Evolutionary conservation across 1,140 invertebrate species (phyloP), one percentile per base, ranked within the genome.

Genomic region (Tyrophagus putrescentiae): DNA sequence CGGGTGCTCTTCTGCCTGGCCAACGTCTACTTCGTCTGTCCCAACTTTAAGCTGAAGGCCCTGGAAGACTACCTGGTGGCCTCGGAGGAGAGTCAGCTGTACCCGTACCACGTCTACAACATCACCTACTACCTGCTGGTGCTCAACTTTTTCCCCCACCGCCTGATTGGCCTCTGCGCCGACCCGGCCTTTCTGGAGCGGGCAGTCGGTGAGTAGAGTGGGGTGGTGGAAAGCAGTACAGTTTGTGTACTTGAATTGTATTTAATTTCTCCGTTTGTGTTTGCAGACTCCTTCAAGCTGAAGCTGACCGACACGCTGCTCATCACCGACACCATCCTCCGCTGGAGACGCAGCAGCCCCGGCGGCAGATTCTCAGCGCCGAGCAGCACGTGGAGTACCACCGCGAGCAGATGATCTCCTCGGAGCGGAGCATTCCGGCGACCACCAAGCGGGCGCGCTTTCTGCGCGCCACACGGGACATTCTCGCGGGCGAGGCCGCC

Each of bases 1-100:
- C 18, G 57, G 1, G 50, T 59, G 27, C 21, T 59, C 18, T 45
- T 59, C 4, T 59, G 57, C 50, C 34, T 59, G 39, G 36, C 57
- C 1, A 42, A 59, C 50, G 36, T 45, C 13, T 18, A 7, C 5
- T 59, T 28, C 23, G 9, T 32, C 21, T 29, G 36, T 28, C 34
- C 25, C 1, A 13, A 9, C n/a, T 4, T 16, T 9, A 42, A 59
- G 16, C 50, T 59, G 16, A 42, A 50, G 11, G 9, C 4, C n/a
- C 50, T 59, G n/a, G 41, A 41, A 44, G 16, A 54, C 21, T 45
- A 59, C 23, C 23, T 59, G 36, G 18, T 16, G 4, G 50, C 31
- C 4, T 25, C 18, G 13, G 57, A 59, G 11, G 39, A 59, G 9
- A 59, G 36, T 7, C 18, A 6, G 7, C 16, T 41, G 7, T 45